phyloP scores from a whole-genome alignment of 2,113 vertebrate genomes.

The Dicaeum eximium region DNA sequence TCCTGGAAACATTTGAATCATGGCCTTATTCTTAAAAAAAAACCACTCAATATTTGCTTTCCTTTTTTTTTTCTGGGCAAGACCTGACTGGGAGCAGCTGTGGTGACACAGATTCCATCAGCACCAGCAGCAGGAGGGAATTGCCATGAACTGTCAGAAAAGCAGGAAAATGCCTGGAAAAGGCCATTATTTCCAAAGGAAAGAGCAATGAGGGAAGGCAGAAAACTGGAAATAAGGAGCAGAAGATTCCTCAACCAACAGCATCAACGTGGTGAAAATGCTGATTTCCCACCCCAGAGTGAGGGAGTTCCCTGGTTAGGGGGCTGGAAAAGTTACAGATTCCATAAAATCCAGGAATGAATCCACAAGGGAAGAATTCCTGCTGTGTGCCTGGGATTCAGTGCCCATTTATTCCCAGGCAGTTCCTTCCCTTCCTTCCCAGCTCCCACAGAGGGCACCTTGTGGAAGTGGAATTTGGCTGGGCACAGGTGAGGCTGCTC shows the following conservation, averaged over 20 bases:
- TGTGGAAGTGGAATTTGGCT: background rate
- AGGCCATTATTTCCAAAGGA: background rate
- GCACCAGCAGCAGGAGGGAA: background rate
- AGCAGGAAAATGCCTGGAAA: background rate
- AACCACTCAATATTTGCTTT: background rate
- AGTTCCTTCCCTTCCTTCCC: background rate
- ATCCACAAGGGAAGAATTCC: background rate
- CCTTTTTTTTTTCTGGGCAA: background rate
- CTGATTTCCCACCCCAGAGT: background rate
- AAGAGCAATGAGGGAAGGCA: background rate
- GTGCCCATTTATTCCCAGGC: accelerated
- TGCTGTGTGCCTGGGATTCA: accelerated
- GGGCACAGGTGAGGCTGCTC: background rate
- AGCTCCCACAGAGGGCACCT: background rate
- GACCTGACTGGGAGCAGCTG: background rate
- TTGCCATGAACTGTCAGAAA: accelerated
- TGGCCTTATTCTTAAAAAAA: background rate
- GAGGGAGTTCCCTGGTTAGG: background rate
- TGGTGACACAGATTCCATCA: background rate
- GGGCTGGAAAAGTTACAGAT: background rate
- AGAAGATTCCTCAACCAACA: background rate
- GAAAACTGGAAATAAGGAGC: background rate
- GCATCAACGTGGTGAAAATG: background rate
- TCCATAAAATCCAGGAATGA: background rate
- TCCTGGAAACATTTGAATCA: background rate